Evolutionary conservation across 2,888 invertebrate species (phyloP), one percentile per base, ranked within the genome.

Genomic region (Carabus problematicus): DNA sequence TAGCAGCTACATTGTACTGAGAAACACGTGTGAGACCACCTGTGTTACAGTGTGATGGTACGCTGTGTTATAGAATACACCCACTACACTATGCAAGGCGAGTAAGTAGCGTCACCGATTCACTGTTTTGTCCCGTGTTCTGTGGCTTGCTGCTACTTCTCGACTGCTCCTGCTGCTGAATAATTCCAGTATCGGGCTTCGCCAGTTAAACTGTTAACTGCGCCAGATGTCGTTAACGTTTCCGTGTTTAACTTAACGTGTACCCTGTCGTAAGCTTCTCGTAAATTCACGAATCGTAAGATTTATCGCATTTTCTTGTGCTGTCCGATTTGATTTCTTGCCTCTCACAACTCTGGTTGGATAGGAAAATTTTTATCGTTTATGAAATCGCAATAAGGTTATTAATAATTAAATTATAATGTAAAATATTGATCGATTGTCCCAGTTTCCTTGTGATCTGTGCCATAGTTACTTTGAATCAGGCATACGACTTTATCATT

Each of bases 181-280:
- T 56, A 29, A 29, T 56, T 1, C 56, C 56, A 7, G 58, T 45
- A 14, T 45, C 14, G 58, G 42, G 40, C 41, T 41, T 40, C 16
- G 9, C 14, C 42, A 42, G 8, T 18, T 8, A 39, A 63, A 42
- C 63, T 54, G 54, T 54, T 54, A 42, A 63, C 63, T 63, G 63
- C 63, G 54, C 54, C 63, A 63, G 63, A 63, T 63, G 63, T 63
- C 63, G 63, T 63, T 63, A 63, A 63, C 63, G 63, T 63, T 63
- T 63, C 63, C 63, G 54, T 63, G 54, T 63, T 54, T 63, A 63
- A 63, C 18, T 63, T 63, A 63, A 63, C 63, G 12, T 8, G 9
- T 18, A 54, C 43, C 18, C 40, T 42, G 63, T 41, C 63, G 14
- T 16, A 14, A 11, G n/a, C 52, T 2, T 8, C 40, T 54, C 63